A percentile compares a stretch with the other conserved stretches of the same genome.
Conservation (phyloP, 37 sponge, comb jelly and placozoan species). For the Axinella damicornis region DNA sequence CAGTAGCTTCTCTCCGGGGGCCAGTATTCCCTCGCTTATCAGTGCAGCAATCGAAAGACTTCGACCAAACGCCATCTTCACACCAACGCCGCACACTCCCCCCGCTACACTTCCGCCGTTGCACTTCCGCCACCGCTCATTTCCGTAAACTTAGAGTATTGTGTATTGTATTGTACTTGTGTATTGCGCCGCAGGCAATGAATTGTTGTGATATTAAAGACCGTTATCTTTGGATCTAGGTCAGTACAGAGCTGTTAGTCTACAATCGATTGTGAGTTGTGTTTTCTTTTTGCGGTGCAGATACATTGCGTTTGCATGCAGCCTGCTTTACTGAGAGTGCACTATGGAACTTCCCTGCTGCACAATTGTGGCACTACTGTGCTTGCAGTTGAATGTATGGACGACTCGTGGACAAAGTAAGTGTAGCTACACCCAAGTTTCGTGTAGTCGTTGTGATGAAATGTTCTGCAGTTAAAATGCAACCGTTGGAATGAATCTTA, state of each 20-base stretch:
- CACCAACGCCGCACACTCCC: neutral
- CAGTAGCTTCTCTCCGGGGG: constrained; percentile 71
- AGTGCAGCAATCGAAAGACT: constrained; percentile 67
- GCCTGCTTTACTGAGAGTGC: neutral
- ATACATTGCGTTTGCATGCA: no score
- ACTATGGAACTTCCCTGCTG: neutral
- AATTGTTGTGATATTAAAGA: no score
- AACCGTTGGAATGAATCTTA: no score
- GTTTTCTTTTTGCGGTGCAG: no score
- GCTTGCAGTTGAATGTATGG: neutral
- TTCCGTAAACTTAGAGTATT: no score
- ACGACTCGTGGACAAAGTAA: neutral
- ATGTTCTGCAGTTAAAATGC: no score
- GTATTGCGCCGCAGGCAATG: neutral
- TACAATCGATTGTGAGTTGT: neutral
- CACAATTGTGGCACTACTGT: neutral
- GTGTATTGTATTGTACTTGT: no score
- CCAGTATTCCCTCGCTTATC: constrained; percentile 66
- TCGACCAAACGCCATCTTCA: constrained; percentile 58
- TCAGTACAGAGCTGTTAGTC: no score
- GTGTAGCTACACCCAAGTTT: no score
- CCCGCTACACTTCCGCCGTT: neutral
- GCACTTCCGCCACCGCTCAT: neutral
- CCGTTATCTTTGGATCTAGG: no score
- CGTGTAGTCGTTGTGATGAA: no score